Conservation (phyloP, 2,888 invertebrate species). For the Rotaria magnacalcarata region DNA sequence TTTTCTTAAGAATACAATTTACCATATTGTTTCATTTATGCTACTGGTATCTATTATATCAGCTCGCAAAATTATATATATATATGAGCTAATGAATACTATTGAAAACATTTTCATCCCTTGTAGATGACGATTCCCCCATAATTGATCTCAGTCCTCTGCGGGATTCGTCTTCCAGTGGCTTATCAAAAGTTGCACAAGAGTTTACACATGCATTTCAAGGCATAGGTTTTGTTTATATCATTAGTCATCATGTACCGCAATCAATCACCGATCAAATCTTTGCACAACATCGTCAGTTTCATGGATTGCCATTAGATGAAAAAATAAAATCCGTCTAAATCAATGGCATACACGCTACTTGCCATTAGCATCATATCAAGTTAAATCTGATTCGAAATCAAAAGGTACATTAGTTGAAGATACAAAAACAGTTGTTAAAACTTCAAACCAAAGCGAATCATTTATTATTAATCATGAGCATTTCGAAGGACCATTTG, state of each 20-base stretch:
- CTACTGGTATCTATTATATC: no score
- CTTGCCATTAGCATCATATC: not conserved
- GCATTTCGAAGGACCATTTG: conserved; percentile 1
- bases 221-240: not conserved
- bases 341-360: conserved; percentile 8
- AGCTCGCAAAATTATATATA: no score
- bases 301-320: not conserved
- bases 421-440: not conserved
- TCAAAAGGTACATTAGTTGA: not conserved
- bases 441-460: not conserved
- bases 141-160: not conserved
- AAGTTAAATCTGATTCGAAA: not conserved
- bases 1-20: no score
- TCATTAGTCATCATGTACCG: not conserved
- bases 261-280: not conserved
- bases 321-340: not conserved
- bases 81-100: no score
- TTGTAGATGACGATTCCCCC: not conserved
- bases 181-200: not conserved
- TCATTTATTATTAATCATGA: conserved; percentile 25
- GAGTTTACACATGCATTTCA: not conserved
- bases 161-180: not conserved
- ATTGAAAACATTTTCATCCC: no score
- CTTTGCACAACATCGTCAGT: not conserved
- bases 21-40: no score